These are phyloP conservation scores for Nymphalis io DNA, from an alignment of 1,140 invertebrate genomes.

Conservation along the genomic window DNA sequence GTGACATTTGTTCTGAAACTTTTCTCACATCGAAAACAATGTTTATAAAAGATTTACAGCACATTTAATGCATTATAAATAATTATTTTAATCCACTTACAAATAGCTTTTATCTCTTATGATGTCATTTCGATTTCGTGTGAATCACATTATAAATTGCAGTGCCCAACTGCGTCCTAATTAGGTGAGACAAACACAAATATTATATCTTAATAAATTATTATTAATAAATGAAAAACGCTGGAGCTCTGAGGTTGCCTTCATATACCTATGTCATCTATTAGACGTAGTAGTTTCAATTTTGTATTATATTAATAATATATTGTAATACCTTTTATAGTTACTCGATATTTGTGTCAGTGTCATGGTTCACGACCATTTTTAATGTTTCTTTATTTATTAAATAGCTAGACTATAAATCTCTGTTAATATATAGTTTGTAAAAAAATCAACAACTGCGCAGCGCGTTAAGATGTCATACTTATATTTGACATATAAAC, in stretches of 20 bases:
- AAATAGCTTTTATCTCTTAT: background rate
- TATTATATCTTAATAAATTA: background rate
- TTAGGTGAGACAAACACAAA: background rate
- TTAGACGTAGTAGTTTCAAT: too few relatives aligned
- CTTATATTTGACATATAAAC: too few relatives aligned
- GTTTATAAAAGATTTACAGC: background rate
- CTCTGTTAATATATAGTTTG: too few relatives aligned
- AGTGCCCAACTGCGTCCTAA: background rate
- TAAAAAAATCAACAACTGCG: too few relatives aligned
- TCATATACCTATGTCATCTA: background rate
- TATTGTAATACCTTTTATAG: too few relatives aligned
- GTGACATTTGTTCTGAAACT: background rate
- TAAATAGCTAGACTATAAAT: too few relatives aligned
- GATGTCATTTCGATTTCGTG: conserved; percentile 6
- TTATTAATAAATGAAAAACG: background rate
- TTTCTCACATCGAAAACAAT: background rate
- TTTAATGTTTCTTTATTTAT: too few relatives aligned
- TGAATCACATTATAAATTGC: conserved; percentile 4
- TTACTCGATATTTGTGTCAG: too few relatives aligned
- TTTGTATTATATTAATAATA: too few relatives aligned
- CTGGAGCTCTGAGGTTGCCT: background rate
- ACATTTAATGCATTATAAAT: too few relatives aligned
- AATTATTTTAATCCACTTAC: background rate
- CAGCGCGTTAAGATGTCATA: too few relatives aligned
- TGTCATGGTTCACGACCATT: too few relatives aligned